Evolutionary conservation across 2,797 vertebrate species (phyloP).

Genomic region (Remorina albescens): DNA sequence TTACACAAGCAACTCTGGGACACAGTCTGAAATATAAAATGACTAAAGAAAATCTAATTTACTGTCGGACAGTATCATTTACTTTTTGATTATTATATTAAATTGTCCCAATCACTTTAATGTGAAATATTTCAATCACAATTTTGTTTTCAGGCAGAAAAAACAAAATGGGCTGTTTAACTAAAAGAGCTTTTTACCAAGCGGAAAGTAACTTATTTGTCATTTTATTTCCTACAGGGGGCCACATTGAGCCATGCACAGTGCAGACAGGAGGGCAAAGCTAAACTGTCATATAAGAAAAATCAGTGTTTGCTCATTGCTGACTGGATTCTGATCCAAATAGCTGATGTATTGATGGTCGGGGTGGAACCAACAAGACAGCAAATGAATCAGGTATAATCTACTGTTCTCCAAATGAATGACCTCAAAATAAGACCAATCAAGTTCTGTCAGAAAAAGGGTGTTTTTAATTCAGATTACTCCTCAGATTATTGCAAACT

Average conservation of each 20-base stretch:
- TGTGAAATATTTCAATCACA: not conserved
- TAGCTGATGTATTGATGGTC: not conserved
- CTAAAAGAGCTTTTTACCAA: no score
- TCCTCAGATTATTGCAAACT: conserved; percentile 75
- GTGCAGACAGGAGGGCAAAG: conserved; percentile 1
- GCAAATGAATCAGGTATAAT: not conserved
- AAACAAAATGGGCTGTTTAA: no score
- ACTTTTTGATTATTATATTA: not conserved
- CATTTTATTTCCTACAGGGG: conserved; percentile 53
- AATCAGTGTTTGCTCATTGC: not conserved
- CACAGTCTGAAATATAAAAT: not conserved
- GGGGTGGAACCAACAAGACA: not conserved
- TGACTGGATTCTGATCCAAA: conserved; percentile 2
- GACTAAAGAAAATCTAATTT: not conserved
- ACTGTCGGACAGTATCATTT: not conserved
- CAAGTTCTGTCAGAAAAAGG: conserved; percentile 51
- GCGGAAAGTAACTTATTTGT: no score
- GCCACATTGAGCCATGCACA: conserved; percentile 7
- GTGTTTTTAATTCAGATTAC: conserved; percentile 70
- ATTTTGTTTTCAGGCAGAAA: not conserved
- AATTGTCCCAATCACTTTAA: not conserved
- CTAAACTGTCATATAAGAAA: not conserved
- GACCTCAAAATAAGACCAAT: conserved; percentile 40
- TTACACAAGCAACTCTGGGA: conserved; percentile 7
- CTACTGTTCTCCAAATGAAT: conserved; percentile 17